These are phyloP conservation scores for Hoplostethus mediterraneus DNA, from an alignment of 2,797 vertebrate species.

Conservation along the genomic window DNA sequence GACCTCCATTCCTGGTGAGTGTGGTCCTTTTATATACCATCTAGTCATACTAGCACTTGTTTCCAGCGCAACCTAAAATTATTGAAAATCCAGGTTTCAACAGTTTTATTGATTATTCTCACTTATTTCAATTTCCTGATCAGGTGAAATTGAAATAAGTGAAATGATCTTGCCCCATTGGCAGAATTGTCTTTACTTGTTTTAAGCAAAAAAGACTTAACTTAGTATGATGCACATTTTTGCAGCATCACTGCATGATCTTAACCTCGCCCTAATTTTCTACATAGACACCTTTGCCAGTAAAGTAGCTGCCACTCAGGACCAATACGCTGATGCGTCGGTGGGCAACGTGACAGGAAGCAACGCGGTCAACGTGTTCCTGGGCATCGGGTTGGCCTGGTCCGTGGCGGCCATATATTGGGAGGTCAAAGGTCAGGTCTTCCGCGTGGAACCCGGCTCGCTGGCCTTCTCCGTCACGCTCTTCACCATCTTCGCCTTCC, in stretches of 20 bases:
- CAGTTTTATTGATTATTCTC: too few species aligned
- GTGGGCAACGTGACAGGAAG: conserved; percentile 96
- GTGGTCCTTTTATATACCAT: background rate
- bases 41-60: too few species aligned
- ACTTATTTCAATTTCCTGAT: too few species aligned
- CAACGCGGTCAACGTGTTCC: conserved; percentile 95
- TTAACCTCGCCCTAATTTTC: background rate
- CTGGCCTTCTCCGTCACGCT: conserved; percentile 97
- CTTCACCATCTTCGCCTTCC: conserved; percentile 95
- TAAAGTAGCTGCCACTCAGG: conserved; percentile 94
- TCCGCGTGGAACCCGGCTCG: conserved; percentile 90
- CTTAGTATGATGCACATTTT: too few species aligned
- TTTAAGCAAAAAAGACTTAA: too few species aligned
- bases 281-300: conserved; percentile 93
- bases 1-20: conserved; percentile 92
- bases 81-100: too few species aligned
- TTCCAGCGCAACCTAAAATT: too few species aligned
- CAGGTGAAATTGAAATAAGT: too few species aligned
- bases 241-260: background rate
- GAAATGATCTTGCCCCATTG: too few species aligned
- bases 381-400: conserved; percentile 96
- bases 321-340: conserved; percentile 93
- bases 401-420: conserved; percentile 93
- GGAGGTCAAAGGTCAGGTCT: conserved; percentile 88
- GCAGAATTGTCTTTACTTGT: too few species aligned